Evolutionary conservation across 1,140 invertebrate genomes (phyloP), one percentile per base, ranked within the genome.

Genomic region (Drosophila nannoptera): DNA sequence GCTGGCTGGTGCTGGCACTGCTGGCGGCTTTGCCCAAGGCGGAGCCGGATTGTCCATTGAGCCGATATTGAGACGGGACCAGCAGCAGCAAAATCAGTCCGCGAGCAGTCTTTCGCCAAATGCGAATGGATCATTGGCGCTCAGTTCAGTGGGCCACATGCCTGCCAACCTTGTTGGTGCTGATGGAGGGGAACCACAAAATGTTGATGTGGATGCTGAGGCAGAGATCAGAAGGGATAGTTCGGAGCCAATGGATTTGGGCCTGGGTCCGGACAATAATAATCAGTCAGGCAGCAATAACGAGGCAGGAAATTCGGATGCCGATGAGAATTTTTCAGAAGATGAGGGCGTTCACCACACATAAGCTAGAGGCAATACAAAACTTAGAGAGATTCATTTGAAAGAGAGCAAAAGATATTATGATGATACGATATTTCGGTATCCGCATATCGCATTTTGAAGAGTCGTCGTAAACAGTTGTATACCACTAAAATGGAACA

Each of bases 261-360:
- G 78, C 7, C 62, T 89, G 61, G 73, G 78, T 5, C 62, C 87
- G 33, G 88, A 78, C 45, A 81, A 78, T 42, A 81, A 78, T 49
- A 89, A 89, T 64, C 86, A 87, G 56, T 87, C 77, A 40, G 78
- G 86, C 69, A 87, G 84, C 62, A 87, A 88, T 50, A 75, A 86
- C 35, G 82, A 88, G 58, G 69, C 67, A 43, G 73, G 52, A 45
- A 74, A 78, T 42, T 88, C 88, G 38, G 87, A 88, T 73, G 81
- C 70, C 68, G 87, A 89, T 16, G 88, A 89, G 12, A 89, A 89
- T 45, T 89, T 88, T 66, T 89, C 88, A 36, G 88, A 89, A 71
- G 88, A 89, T 64, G 88, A 89, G 58, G 88, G 88, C 32, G 88
- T 89, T 55, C 88, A 89, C 52, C 87, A 89, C 56, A 88, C 87